A percentile compares a stretch with the other conserved stretches of the same genome.
These are phyloP conservation scores for Rhadina sibilatrix DNA, from an alignment of 2,113 vertebrate species.

Conservation along the genomic window DNA sequence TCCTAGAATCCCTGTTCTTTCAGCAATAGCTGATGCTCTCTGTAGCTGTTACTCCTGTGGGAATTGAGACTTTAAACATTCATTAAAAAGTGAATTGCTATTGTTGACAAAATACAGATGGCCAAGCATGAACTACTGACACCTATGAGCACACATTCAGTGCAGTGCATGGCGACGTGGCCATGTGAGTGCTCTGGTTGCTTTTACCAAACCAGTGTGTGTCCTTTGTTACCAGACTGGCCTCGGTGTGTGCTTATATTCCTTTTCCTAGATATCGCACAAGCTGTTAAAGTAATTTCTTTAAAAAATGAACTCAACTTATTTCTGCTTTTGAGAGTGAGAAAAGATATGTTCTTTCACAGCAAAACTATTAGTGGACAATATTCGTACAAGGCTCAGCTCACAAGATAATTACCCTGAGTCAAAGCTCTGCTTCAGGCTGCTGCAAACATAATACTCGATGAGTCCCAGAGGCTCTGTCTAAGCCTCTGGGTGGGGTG, in stretches of 20 bases:
- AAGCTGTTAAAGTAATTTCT: constrained; percentile 36
- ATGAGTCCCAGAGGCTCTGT: constrained; percentile 19
- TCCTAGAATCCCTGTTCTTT: constrained; percentile 58
- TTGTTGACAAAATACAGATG: constrained; percentile 71
- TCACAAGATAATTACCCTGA: neutral
- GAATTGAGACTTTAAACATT: constrained; percentile 61
- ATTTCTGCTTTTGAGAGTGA: neutral
- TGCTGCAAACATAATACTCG: neutral
- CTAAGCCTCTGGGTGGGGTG: neutral
- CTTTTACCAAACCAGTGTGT: neutral
- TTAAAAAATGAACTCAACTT: neutral
- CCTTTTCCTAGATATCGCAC: neutral
- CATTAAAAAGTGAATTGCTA: constrained; percentile 68
- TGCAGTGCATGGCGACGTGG: neutral
- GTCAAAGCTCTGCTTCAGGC: constrained; percentile 18
- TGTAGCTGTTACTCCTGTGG: constrained; percentile 32
- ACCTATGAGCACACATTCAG: constrained; percentile 30
- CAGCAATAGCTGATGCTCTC: constrained; percentile 64
- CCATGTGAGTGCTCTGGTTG: neutral
- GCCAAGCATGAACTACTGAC: constrained; percentile 42
- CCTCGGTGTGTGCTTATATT: neutral
- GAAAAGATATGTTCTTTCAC: neutral
- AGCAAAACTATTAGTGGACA: neutral
- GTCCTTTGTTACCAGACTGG: neutral
- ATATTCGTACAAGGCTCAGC: neutral